phyloP scores from a whole-genome alignment of 2,888 invertebrate genomes.

The Drosophila percnosoma region DNA sequence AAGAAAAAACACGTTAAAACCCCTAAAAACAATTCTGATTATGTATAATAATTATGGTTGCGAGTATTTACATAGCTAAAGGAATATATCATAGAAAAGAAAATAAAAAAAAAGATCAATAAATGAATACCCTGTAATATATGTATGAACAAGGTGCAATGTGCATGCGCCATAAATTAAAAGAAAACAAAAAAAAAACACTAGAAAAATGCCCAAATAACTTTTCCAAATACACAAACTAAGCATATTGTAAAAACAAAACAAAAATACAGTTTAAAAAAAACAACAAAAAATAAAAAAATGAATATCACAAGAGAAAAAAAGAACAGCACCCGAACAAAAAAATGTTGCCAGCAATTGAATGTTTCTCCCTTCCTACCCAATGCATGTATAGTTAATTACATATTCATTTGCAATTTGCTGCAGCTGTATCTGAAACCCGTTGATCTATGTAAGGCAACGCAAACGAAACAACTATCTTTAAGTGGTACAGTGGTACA shows the following conservation, averaged over 20 bases:
- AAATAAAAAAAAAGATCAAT: slow-evolving; percentile 11
- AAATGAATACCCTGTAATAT: slow-evolving; percentile 48
- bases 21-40: slow-evolving; percentile 27
- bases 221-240: slow-evolving; percentile 44
- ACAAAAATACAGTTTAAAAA: background rate
- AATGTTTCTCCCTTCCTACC: slow-evolving; percentile 31
- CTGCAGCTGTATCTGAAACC: slow-evolving; percentile 29
- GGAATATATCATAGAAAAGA: slow-evolving; percentile 31
- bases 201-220: slow-evolving; percentile 48
- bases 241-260: slow-evolving; percentile 34
- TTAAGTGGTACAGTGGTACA: slow-evolving; percentile 33
- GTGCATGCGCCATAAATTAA: slow-evolving; percentile 31
- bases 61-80: slow-evolving; percentile 60
- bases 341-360: slow-evolving; percentile 19
- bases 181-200: slow-evolving; percentile 19
- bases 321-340: slow-evolving; percentile 40
- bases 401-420: slow-evolving; percentile 22
- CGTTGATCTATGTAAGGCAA: slow-evolving; percentile 35
- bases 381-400: slow-evolving; percentile 38
- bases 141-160: slow-evolving; percentile 41
- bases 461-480: slow-evolving; percentile 7
- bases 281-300: background rate
- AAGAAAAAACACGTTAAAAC: slow-evolving; percentile 15
- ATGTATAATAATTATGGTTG: slow-evolving; percentile 54
- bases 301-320: slow-evolving; percentile 1